Percentiles rank a stretch among this genome's conserved stretches.
Conservation (phyloP, 2,113 vertebrate genomes). For the Haemorhous mexicanus region DNA sequence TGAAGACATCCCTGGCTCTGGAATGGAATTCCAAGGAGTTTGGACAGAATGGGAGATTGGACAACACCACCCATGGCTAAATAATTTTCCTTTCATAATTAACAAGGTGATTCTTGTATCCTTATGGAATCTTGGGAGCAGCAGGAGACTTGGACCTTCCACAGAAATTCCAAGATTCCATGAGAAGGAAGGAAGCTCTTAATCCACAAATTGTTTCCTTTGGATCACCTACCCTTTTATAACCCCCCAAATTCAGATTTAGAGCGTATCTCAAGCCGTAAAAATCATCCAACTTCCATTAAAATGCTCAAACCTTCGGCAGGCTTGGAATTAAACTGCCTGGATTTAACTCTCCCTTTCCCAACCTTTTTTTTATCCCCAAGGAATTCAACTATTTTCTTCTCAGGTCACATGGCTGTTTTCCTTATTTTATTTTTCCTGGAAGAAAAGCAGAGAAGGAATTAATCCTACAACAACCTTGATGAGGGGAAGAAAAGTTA, state of each 20-base stretch:
- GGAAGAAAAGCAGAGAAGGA: neutral
- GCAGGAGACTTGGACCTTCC: neutral
- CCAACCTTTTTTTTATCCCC: neutral
- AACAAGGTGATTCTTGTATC: accelerated
- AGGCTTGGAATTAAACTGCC: neutral
- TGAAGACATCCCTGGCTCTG: neutral
- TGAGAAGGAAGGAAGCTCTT: neutral
- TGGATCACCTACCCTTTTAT: accelerated
- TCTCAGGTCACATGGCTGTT: neutral
- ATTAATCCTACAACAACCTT: neutral
- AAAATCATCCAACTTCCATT: neutral
- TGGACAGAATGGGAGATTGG: neutral
- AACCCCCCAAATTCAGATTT: neutral
- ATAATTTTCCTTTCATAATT: neutral
- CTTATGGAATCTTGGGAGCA: accelerated
- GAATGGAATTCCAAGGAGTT: neutral
- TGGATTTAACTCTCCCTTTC: neutral
- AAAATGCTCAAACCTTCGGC: neutral
- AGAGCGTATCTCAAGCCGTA: neutral
- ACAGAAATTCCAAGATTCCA: neutral
- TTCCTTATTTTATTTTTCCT: neutral
- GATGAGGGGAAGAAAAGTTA: neutral
- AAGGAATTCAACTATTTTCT: neutral
- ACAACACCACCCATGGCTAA: neutral
- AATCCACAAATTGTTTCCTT: neutral